Percentiles rank a stretch among this genome's conserved stretches.
These are phyloP conservation scores for Microcebus lehilahytsara DNA, from an alignment of 2,113 vertebrate genomes.

Conservation along the genomic window DNA sequence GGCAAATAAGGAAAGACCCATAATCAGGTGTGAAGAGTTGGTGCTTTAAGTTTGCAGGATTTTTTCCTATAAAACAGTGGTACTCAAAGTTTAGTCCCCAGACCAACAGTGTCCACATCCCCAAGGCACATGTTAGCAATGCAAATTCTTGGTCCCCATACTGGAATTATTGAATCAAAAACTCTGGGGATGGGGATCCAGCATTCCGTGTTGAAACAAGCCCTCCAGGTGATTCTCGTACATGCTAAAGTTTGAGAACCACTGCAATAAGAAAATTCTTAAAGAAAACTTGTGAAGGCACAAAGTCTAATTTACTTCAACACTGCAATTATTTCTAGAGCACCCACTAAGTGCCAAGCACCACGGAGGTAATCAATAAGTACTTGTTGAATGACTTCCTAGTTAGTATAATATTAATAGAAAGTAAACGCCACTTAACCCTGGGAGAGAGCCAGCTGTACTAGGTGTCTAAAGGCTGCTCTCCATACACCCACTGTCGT, in stretches of 20 bases:
- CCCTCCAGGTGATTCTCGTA: neutral
- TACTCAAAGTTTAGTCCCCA: neutral
- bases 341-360: neutral
- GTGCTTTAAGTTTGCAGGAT: neutral
- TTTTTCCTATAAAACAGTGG: neutral
- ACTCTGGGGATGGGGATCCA: neutral
- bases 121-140: neutral
- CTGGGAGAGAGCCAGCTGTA: neutral
- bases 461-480: neutral
- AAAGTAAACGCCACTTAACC: constrained; percentile 31
- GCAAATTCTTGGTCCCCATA: neutral
- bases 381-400: neutral
- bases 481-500: neutral
- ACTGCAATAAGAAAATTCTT: neutral
- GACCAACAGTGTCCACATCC: neutral
- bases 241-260: neutral
- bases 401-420: neutral
- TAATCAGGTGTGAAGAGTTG: neutral
- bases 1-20: neutral
- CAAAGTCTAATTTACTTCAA: constrained; percentile 14
- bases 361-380: neutral
- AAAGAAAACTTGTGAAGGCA: neutral
- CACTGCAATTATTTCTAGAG: neutral
- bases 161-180: neutral
- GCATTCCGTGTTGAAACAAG: neutral